Evolutionary conservation across 2,888 invertebrate species (phyloP), one percentile per base, ranked within the genome.

Genomic region (Plebejus argus): DNA sequence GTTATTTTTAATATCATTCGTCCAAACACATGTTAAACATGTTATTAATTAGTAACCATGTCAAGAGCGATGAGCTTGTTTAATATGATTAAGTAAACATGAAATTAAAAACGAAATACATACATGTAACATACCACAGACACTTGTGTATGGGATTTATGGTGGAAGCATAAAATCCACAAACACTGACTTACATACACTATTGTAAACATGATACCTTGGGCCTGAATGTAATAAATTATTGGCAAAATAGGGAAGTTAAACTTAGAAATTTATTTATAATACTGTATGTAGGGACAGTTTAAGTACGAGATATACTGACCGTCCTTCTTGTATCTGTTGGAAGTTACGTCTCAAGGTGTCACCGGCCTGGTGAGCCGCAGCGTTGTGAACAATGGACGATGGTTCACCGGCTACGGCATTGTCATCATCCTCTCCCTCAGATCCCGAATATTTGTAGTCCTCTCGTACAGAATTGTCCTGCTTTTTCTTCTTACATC

Each of bases 291-390:
- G 74, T 74, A 74, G 74, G 74, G 45, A 53, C 74, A 45, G 71
- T 49, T 15, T 10, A 18, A 49, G 49, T 28, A 49, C 18, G 28
- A 28, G 23, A 23, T 71, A 5, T 33, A 81, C 87, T 70, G 18
- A 94, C 94, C 94, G 88, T 78, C 96, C 96, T 86, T 96, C 98
- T 92, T 99, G 99, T 83, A 99, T 98, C 91, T 99, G 98, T 89
- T 99, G 99, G 96, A 99, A 99, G 95, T 99, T 99, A 79, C 99
- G 96, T 71, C 99, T 96, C 80, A 99, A 95, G 15, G 99, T 99
- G 89, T 99, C 99, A 78, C 99, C 99, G 79, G 98, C 98, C 79
- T 92, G 93, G 84, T 93, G 94, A 77, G 97, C 96, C 35, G 96
- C 96, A 35, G 96, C 96, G 83, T 96, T 96, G 89, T 98, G 98